Base-by-base conservation (phyloP, 2,113 vertebrate species). In the Oncorhynchus clarkii region DNA sequence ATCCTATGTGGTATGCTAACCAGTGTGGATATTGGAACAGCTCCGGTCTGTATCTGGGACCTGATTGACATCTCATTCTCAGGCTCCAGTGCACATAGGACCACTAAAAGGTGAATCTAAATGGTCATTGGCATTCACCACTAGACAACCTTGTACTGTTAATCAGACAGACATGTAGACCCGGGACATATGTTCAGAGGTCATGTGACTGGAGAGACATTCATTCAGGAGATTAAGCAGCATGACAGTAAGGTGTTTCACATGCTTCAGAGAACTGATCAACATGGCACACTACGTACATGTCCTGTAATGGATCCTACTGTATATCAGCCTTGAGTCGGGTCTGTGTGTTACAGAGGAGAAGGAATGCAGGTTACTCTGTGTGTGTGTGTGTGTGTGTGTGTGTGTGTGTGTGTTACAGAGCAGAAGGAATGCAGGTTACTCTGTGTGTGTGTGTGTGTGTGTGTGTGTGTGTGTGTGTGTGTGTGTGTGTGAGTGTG, bases 191-290 rank as follows among this genome's bases (percentile, higher is more conserved):
- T 45, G 8, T n/a, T 26, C 14, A 29, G 11, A 45, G 16, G 60
- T 24, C 34, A 18, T 27, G 18, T 62, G 59, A 22, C 13, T 62
- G 2, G 26, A 6, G 18, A 79, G 51, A 29, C 12, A 29, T 77
- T 39, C 59, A 68, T 26, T 68, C 7, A 67, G 51, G 65, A 69
- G 73, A 80, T 77, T 80, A 60, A 83, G 48, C 16, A 16, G 13
- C 26, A 39, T 60, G 64, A 72, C 70, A 66, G 78, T 16, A 62
- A 72, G 51, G 60, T 51, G 45, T 18, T 75, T 24, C 31, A 70
- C 11, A 39, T 16, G 57, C 51, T 20, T 39, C 48, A 73, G 31
- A 62, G 5, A 22, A 62, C n/a, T 62, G 59, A 62, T 24, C 18
- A 62, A 24, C 54, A 31, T 34, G 22, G 67, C 22, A 54, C 29